A percentile compares a stretch with the other conserved stretches of the same genome.
These are phyloP conservation scores for Hoplodrina blanda DNA, from an alignment of 2,888 invertebrate genomes.

Conservation along the genomic window DNA sequence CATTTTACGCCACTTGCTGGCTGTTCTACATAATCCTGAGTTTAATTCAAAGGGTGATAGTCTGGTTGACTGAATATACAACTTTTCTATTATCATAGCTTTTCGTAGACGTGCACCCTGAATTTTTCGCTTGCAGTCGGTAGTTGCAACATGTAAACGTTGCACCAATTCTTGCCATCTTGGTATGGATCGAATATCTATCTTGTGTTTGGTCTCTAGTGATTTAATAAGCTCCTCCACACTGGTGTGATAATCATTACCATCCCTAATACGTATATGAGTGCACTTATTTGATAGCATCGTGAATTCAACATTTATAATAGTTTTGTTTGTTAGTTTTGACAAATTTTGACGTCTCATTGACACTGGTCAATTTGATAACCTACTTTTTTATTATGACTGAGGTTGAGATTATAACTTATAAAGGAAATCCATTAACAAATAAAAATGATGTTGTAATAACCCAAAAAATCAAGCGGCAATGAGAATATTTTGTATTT, in stretches of 20 bases:
- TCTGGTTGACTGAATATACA: slow-evolving; percentile 74
- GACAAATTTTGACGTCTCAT: slow-evolving; percentile 9
- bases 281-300: slow-evolving; percentile 67
- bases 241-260: slow-evolving; percentile 67
- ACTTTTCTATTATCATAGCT: slow-evolving; percentile 76
- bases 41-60: slow-evolving; percentile 81
- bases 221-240: slow-evolving; percentile 76
- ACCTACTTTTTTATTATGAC: not conserved
- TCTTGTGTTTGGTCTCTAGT: slow-evolving; percentile 75
- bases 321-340: not conserved
- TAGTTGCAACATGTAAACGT: slow-evolving; percentile 70
- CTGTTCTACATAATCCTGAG: slow-evolving; percentile 75
- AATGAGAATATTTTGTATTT: not conserved
- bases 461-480: not conserved
- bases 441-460: not conserved
- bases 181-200: slow-evolving; percentile 77
- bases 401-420: not conserved
- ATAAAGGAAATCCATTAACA: not conserved
- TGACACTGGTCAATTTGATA: slow-evolving; percentile 27
- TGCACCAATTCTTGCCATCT: slow-evolving; percentile 79
- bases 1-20: slow-evolving; percentile 73
- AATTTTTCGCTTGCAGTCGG: slow-evolving; percentile 73
- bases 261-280: slow-evolving; percentile 76
- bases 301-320: not conserved
- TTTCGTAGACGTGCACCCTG: slow-evolving; percentile 76